Evolutionary conservation across 2,113 vertebrate genomes (phyloP), one percentile per base, ranked within the genome.

Genomic region (Megaptera novaeangliae): DNA sequence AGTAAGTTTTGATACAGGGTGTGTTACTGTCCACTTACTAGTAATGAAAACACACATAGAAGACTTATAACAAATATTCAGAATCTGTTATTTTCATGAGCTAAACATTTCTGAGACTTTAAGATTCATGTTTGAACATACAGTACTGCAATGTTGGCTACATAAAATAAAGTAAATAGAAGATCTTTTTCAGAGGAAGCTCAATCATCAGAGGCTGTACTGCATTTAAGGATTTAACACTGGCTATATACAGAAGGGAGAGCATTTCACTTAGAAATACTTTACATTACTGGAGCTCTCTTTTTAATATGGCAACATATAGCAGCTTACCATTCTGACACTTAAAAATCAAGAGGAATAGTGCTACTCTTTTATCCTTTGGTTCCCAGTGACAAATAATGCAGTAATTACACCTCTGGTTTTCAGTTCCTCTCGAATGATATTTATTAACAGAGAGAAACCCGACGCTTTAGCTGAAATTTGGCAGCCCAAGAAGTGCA

Each of bases 401-500:
- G 92, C 75, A 87, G 85, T 96, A 95, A 89, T 66, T 92, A 88
- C 13, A 66, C 95, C 34, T 81, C 92, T 93, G 80, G 92, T 82
- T 93, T 71, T 92, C 90, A 88, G 69, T 63, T 97, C 93, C 90
- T 96, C 90, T 90, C 97, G 95, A 85, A 95, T 95, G 84, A 88
- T 4, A 97, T 94, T 83, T 98, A 49, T 96, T 95, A 97, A 95
- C 92, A 96, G 85, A 98, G 96, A 39, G 81, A 97, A 95, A 88
- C 90, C 96, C 52, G 80, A 93, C 17, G 83, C 61, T 96, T 99
- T 97, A 99, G 97, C 99, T 99, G 98, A 99, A 99, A 98, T 99
- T 99, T 97, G 99, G 99, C 97, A 99, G 98, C 81, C 99, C 99
- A 55, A 99, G 98, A 95, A 99, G 99, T 95, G 99, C 99, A 98